A percentile compares a stretch with the other conserved stretches of the same genome.
phyloP scores from a whole-genome alignment of 1,140 invertebrate genomes.

The Sminthurides bifidus region DNA sequence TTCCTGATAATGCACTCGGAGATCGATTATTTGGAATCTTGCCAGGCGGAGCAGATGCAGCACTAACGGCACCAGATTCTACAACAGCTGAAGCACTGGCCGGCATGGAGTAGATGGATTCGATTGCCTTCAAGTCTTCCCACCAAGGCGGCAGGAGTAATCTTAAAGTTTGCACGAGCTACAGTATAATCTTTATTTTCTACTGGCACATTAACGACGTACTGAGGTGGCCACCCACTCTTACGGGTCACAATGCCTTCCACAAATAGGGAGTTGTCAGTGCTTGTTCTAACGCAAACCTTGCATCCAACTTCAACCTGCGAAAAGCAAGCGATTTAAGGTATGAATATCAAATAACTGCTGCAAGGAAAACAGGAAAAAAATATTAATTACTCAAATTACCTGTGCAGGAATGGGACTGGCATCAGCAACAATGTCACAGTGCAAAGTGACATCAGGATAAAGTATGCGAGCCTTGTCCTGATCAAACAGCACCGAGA shows the following conservation, averaged over 20 bases:
- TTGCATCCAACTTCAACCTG: constrained; percentile 39
- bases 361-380: constrained; percentile 41
- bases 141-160: constrained; percentile 85
- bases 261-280: constrained; percentile 57
- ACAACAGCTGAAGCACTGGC: constrained; percentile 23
- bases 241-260: constrained; percentile 70
- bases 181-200: constrained; percentile 46
- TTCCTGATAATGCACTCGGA: too few species aligned
- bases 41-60: too few species aligned
- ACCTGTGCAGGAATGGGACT: constrained; percentile 71
- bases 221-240: constrained; percentile 56
- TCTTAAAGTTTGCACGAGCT: constrained; percentile 74
- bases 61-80: constrained; percentile 4
- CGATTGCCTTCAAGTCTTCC: constrained; percentile 73
- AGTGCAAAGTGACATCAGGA: constrained; percentile 34
- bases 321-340: not conserved
- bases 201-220: constrained; percentile 57
- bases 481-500: constrained; percentile 57
- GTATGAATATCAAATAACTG: not conserved
- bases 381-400: constrained; percentile 49
- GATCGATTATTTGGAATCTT: too few species aligned
- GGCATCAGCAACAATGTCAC: constrained; percentile 84
- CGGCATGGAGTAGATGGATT: constrained; percentile 33
- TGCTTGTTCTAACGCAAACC: constrained; percentile 43
- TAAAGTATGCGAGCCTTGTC: constrained; percentile 42